Base-by-base conservation (phyloP, 2,888 invertebrate genomes). In the Coelinius sp. region DNA sequence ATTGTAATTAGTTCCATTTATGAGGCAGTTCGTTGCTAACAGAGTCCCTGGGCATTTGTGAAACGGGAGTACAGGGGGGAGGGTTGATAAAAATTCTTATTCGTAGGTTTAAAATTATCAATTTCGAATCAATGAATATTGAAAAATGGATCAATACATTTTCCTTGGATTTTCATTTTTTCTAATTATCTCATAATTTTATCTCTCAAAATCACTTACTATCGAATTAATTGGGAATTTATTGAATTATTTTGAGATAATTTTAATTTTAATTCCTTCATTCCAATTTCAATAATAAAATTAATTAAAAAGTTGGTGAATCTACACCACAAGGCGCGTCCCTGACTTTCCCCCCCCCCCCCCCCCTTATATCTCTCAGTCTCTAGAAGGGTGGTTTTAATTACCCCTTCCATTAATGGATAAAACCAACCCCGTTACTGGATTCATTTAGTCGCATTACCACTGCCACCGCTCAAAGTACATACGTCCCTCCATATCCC, bases 401-500 rank as follows among this genome's bases (percentile, higher is more conserved):
- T 86, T 85, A 86, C 84, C 86, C 85, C 85, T 84, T 83, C 85
- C 86, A 85, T 83, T 84, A 41, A 81, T 79, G 65, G 70, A 78
- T 77, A 79, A 82, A 81, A 82, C 84, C 84, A 84, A 84, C 83
- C 81, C 85, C 84, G 85, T 85, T 85, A 86, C 82, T 80, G 85
- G 85, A 86, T 86, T 86, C 86, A 84, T 86, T 86, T 86, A 86
- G 85, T 86, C 85, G 82, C 86, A 83, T 86, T 86, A 69, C 68
- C 64, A 56, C 69, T 64, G 71, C 71, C 73, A 73, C 72, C 66
- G 65, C 72, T 75, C 75, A 73, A 73, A 71, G 69, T 75, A 68
- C 41, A 72, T 65, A 66, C 68, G 27, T 67, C 38, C 62, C 63
- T 41, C 14, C 70, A 64, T 12, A 25, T 64, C 27, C 25, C 41